Evolutionary conservation across 2,113 vertebrate genomes (phyloP).

Genomic region (Oenanthe oenanthe): DNA sequence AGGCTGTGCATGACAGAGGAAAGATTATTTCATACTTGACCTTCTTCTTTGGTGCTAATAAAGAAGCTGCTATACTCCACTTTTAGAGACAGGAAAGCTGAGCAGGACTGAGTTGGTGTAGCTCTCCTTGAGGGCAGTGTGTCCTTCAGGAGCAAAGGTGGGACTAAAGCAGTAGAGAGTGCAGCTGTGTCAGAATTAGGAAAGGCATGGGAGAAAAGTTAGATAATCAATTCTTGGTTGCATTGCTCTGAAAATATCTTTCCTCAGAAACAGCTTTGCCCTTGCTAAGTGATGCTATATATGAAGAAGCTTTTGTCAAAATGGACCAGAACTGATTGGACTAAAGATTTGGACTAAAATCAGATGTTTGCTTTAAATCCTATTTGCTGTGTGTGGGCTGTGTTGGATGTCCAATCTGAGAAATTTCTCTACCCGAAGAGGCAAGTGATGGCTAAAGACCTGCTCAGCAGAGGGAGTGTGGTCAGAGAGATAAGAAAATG

Average conservation of each 20-base stretch:
- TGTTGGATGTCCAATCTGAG: neutral
- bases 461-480: neutral
- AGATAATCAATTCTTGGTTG: neutral
- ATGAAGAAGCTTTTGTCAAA: neutral
- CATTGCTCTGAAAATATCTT: neutral
- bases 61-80: neutral
- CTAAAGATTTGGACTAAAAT: neutral
- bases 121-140: neutral
- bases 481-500: conserved; percentile 37
- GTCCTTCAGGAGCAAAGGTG: neutral
- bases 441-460: neutral
- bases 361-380: neutral
- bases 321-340: neutral
- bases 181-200: neutral
- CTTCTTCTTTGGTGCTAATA: neutral
- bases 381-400: neutral
- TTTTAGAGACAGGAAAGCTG: neutral
- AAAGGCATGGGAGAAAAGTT: neutral
- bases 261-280: neutral
- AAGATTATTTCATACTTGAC: neutral
- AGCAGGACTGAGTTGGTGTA: neutral
- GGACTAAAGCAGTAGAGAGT: neutral
- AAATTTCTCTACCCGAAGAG: neutral
- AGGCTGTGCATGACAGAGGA: neutral
- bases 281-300: neutral